A percentile compares a stretch with the other conserved stretches of the same genome.
These are phyloP conservation scores for Aplidium turbinatum DNA, from an alignment of 23 tunicate genomes.

Conservation along the genomic window DNA sequence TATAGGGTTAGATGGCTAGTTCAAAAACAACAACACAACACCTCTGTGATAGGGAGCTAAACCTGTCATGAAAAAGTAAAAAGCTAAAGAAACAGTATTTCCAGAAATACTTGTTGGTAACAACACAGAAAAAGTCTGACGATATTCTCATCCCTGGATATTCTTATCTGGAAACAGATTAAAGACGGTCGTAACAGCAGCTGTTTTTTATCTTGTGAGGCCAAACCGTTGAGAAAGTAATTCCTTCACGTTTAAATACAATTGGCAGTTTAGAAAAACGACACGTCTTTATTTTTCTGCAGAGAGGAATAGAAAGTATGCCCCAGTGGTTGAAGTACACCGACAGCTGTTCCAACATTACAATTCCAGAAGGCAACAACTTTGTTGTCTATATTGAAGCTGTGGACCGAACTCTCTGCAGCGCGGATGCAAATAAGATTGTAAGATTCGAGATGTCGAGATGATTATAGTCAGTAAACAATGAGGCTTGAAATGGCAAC, in stretches of 20 bases:
- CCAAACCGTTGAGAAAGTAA: too few relatives aligned
- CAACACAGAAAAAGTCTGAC: too few relatives aligned
- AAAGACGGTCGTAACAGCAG: too few relatives aligned
- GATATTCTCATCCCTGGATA: too few relatives aligned
- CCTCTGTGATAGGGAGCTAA: background rate
- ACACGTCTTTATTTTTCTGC: background rate
- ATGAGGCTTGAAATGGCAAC: too few relatives aligned
- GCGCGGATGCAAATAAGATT: conserved; percentile 71
- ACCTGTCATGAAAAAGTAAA: background rate
- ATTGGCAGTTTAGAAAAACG: background rate
- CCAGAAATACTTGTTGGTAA: too few relatives aligned
- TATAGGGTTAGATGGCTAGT: background rate
- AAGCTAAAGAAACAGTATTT: background rate
- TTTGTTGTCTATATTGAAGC: conserved; percentile 72
- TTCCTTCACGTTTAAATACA: background rate
- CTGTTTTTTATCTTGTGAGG: too few relatives aligned
- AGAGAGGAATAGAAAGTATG: conserved; percentile 91
- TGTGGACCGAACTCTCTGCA: conserved; percentile 63
- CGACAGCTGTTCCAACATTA: conserved; percentile 75
- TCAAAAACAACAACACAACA: background rate
- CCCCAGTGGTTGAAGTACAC: conserved; percentile 81
- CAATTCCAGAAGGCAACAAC: conserved; percentile 69
- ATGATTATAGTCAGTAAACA: too few relatives aligned
- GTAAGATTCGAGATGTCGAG: too few relatives aligned
- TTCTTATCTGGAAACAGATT: too few relatives aligned